Evolutionary conservation across 1,140 invertebrate genomes (phyloP).

Genomic region (Gonioctena quinquepunctata): DNA sequence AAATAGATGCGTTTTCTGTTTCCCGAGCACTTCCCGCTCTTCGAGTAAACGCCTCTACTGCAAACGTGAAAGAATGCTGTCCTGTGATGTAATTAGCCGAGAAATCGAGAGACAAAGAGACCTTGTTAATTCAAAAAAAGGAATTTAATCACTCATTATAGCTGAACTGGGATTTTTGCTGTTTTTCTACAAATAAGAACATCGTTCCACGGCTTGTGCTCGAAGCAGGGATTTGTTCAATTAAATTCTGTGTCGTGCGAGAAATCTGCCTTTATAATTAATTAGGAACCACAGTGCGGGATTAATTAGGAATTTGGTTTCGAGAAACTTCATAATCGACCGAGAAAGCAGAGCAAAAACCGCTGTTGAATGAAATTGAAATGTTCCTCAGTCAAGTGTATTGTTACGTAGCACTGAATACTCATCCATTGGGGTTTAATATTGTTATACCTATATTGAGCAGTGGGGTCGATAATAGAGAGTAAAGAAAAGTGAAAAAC

Average conservation of each 20-base stretch:
- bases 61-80: conserved; percentile 22
- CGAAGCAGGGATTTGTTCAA: conserved; percentile 3
- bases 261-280: conserved; percentile 5
- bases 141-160: conserved; percentile 33
- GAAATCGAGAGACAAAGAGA: conserved; percentile 30
- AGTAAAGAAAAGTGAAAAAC: too few relatives aligned
- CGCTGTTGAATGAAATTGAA: background rate
- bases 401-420: too few relatives aligned
- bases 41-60: conserved; percentile 19
- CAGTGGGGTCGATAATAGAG: too few relatives aligned
- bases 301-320: background rate
- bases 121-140: conserved; percentile 29
- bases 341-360: background rate
- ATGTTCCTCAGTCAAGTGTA: background rate
- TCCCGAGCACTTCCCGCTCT: background rate
- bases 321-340: background rate
- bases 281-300: conserved; percentile 1
- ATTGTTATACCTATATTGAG: too few relatives aligned
- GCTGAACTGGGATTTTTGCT: conserved; percentile 17
- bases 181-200: conserved; percentile 8
- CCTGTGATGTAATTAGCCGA: conserved; percentile 32
- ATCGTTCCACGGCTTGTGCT: background rate
- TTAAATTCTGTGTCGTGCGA: conserved; percentile 5
- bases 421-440: too few relatives aligned
- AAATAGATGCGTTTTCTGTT: conserved; percentile 29